Conservation (phyloP, 1,140 invertebrate species). For the Drosophila auraria region DNA sequence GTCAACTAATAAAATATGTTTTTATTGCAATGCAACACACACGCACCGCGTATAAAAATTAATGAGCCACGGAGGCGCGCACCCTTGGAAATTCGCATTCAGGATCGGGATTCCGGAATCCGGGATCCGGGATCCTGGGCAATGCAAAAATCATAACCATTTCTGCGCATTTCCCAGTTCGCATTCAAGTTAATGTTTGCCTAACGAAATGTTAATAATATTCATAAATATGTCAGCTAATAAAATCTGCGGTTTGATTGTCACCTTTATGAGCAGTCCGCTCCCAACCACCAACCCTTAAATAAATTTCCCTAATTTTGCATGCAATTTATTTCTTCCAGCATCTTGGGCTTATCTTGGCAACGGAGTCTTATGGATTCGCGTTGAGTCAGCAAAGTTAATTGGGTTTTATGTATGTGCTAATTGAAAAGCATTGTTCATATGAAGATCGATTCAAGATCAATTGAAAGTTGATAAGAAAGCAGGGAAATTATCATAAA, state of each 20-base stretch:
- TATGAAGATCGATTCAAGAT: background rate
- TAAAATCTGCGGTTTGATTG: conserved; percentile 66
- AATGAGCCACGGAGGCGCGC: conserved; percentile 84
- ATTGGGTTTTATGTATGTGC: conserved; percentile 61
- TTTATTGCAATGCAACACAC: conserved; percentile 76
- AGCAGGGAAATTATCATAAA: background rate
- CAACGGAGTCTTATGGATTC: conserved; percentile 3
- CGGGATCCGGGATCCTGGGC: conserved; percentile 20
- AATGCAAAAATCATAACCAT: conserved; percentile 42
- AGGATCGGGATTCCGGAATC: conserved; percentile 22
- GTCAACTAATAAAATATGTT: conserved; percentile 84
- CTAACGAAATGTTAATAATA: conserved; percentile 79
- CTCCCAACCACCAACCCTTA: conserved; percentile 5
- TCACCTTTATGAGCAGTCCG: conserved; percentile 36
- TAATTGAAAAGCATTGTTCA: conserved; percentile 65
- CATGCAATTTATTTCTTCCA: conserved; percentile 8
- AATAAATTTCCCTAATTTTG: conserved; percentile 3
- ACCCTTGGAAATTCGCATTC: conserved; percentile 51
- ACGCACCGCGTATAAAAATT: conserved; percentile 79
- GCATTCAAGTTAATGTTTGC: conserved; percentile 56
- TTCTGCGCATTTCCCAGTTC: conserved; percentile 53
- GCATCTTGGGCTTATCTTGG: background rate
- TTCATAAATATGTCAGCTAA: conserved; percentile 82
- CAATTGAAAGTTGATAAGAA: background rate
- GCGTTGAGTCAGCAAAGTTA: conserved; percentile 21